Conservation (phyloP, 2,113 vertebrate genomes). For the Laticauda colubrina region DNA sequence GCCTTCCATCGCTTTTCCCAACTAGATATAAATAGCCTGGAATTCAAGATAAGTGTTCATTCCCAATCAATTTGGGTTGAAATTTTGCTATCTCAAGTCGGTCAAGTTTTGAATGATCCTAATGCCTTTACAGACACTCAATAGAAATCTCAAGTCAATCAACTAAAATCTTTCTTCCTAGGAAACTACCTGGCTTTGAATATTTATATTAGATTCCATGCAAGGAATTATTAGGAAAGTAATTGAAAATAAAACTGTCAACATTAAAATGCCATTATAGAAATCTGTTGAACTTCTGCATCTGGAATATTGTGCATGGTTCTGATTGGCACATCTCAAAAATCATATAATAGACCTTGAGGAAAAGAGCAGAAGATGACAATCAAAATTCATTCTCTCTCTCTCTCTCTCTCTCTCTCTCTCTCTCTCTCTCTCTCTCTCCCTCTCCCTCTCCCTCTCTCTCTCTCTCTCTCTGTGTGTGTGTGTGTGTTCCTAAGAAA, state of each 20-base stretch:
- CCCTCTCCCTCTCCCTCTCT: too few species aligned
- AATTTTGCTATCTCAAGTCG: not conserved
- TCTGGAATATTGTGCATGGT: not conserved
- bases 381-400: not conserved
- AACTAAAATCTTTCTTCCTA: not conserved
- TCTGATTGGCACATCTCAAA: not conserved
- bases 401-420: too few species aligned
- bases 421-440: too few species aligned
- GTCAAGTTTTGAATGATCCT: not conserved
- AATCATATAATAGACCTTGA: not conserved
- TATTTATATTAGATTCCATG: not conserved
- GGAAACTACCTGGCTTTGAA: not conserved
- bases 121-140: not conserved
- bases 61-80: not conserved
- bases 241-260: not conserved
- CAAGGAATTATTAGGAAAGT: not conserved
- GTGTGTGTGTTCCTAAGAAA: not conserved
- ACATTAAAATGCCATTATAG: not conserved
- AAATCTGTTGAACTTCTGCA: not conserved
- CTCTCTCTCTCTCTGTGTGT: too few species aligned
- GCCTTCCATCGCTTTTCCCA: not conserved
- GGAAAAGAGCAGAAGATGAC: not conserved
- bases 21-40: not conserved
- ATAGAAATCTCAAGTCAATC: not conserved
- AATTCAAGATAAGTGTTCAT: not conserved